phyloP scores from a whole-genome alignment of 2,888 invertebrate genomes.

The Eristalis pertinax region DNA sequence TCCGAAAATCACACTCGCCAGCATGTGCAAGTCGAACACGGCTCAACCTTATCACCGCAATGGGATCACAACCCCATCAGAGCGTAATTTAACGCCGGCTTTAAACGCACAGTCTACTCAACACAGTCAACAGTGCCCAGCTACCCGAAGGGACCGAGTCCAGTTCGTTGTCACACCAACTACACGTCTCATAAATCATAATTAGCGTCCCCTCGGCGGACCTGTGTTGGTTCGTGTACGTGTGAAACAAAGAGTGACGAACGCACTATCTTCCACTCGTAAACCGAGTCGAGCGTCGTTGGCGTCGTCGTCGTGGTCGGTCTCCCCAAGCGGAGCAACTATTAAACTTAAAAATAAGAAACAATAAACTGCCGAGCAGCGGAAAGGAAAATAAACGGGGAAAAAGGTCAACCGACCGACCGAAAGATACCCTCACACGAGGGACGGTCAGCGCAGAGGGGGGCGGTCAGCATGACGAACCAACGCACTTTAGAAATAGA shows the following conservation, averaged over 20 bases:
- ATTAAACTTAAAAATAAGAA: slow-evolving; percentile 34
- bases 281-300: not conserved
- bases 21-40: not conserved
- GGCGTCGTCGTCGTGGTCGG: not conserved
- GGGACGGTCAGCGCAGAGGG: not conserved
- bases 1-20: not conserved
- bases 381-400: slow-evolving; percentile 4
- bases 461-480: slow-evolving; percentile 14
- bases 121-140: not conserved
- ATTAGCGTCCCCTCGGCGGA: slow-evolving; percentile 42
- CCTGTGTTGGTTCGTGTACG: not conserved
- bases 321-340: slow-evolving; percentile 2
- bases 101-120: slow-evolving; percentile 11
- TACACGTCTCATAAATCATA: slow-evolving; percentile 55
- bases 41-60: slow-evolving; percentile 16
- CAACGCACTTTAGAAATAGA: slow-evolving; percentile 63
- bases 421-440: not conserved
- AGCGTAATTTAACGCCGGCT: slow-evolving; percentile 20
- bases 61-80: slow-evolving; percentile 47
- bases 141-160: not conserved
- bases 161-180: not conserved
- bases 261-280: slow-evolving; percentile 10
- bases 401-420: slow-evolving; percentile 51
- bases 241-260: slow-evolving; percentile 4
- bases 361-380: slow-evolving; percentile 15